Conservation (phyloP, 2,113 vertebrate species). For the Chaetura pelagica region DNA sequence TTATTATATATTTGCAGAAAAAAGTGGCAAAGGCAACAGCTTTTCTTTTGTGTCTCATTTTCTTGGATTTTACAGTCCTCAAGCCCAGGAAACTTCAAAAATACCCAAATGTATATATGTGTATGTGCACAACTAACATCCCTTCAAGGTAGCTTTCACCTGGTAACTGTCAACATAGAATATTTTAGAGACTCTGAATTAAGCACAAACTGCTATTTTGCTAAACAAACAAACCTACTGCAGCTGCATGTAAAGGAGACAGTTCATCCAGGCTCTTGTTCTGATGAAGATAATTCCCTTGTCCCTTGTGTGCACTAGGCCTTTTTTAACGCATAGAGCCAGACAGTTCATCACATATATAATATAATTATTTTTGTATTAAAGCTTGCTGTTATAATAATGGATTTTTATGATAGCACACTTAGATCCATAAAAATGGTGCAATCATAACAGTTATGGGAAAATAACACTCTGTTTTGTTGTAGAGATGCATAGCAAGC, state of each 20-base stretch:
- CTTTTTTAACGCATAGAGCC: background rate
- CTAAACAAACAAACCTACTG: background rate
- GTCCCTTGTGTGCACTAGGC: background rate
- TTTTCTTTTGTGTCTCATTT: background rate
- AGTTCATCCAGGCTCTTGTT: background rate
- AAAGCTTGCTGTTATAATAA: background rate
- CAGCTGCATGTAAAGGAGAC: background rate
- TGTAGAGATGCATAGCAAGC: background rate
- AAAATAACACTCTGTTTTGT: background rate
- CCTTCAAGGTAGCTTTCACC: background rate
- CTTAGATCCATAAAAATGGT: background rate
- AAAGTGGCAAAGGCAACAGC: background rate
- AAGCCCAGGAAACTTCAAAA: background rate
- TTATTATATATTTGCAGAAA: slow-evolving; percentile 1
- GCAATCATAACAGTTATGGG: background rate
- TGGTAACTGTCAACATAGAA: background rate
- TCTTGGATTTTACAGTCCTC: background rate
- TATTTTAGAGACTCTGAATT: background rate
- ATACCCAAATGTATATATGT: accelerated
- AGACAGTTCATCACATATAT: background rate
- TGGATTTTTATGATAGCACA: background rate
- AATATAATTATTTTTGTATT: background rate
- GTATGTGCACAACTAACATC: background rate
- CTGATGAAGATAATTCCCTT: background rate
- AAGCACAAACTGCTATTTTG: background rate